Evolutionary conservation across 2,888 invertebrate genomes (phyloP).

Genomic region (Apamea sordens): DNA sequence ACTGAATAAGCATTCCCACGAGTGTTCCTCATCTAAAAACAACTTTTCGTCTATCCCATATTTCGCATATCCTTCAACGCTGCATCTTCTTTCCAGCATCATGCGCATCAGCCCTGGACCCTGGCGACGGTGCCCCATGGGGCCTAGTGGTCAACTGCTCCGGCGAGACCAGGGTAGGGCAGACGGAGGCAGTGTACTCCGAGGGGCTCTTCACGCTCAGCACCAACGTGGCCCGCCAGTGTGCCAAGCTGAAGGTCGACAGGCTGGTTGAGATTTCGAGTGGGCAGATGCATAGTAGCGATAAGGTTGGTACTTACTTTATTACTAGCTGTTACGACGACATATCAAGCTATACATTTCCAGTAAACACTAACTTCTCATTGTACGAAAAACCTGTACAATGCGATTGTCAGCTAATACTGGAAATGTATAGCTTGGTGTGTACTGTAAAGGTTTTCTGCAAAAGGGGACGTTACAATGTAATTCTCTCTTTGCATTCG

Average conservation of each 20-base stretch:
- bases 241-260: constrained; percentile 92
- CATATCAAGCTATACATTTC: no score
- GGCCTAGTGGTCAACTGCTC: constrained; percentile 97
- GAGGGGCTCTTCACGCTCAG: constrained; percentile 97
- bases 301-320: constrained; percentile 90
- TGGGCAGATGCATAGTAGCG: constrained; percentile 94
- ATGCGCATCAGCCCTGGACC: constrained; percentile 94
- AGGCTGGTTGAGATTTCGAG: constrained; percentile 96
- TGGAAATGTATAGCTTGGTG: no score
- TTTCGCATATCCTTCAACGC: not conserved
- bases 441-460: not conserved
- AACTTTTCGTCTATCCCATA: not conserved
- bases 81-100: constrained; percentile 91
- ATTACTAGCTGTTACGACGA: not conserved
- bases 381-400: no score
- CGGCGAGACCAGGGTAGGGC: constrained; percentile 96
- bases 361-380: no score
- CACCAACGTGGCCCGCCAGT: constrained; percentile 95
- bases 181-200: constrained; percentile 96
- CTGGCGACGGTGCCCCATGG: constrained; percentile 91
- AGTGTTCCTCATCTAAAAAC: not conserved
- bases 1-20: not conserved
- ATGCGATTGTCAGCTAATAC: no score
- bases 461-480: not conserved
- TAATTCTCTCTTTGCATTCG: no score